Evolutionary conservation across 2,113 vertebrate genomes (phyloP).

Genomic region (Otus sunia): DNA sequence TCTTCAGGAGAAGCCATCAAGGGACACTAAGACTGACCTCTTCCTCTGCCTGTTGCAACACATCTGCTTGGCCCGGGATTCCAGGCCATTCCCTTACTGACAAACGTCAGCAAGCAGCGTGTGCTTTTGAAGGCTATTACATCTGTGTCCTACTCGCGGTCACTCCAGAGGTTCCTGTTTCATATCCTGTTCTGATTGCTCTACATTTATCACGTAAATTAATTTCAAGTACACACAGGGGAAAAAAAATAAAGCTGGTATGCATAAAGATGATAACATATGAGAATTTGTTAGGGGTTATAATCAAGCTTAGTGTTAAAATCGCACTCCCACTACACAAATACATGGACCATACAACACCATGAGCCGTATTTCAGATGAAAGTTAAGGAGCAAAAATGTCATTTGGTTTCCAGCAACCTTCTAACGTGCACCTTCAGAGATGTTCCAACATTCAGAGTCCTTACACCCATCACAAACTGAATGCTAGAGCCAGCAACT

Average conservation of each 20-base stretch:
- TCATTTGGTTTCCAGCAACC: not conserved
- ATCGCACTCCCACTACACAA: not conserved
- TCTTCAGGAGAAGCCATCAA: constrained; percentile 32
- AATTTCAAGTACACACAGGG: not conserved
- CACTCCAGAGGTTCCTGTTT: constrained; percentile 38
- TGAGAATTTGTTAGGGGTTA: not conserved
- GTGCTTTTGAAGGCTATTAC: not conserved
- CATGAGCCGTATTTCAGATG: not conserved
- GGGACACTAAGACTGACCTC: not conserved
- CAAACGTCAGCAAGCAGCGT: not conserved
- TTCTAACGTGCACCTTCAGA: not conserved
- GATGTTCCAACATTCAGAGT: not conserved
- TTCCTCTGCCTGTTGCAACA: constrained; percentile 51
- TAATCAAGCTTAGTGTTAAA: not conserved
- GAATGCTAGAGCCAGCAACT: not conserved
- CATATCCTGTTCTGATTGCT: constrained; percentile 34
- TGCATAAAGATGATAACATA: not conserved
- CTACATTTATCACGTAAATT: not conserved
- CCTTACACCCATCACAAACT: not conserved
- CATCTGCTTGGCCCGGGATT: constrained; percentile 3
- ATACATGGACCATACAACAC: not conserved
- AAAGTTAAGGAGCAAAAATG: not conserved
- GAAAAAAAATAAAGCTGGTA: not conserved
- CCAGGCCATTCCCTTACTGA: not conserved
- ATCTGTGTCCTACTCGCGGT: not conserved